Percentiles rank a stretch among this genome's conserved stretches.
Conservation (phyloP, 2,113 vertebrate species). For the Cisticola juncidis region DNA sequence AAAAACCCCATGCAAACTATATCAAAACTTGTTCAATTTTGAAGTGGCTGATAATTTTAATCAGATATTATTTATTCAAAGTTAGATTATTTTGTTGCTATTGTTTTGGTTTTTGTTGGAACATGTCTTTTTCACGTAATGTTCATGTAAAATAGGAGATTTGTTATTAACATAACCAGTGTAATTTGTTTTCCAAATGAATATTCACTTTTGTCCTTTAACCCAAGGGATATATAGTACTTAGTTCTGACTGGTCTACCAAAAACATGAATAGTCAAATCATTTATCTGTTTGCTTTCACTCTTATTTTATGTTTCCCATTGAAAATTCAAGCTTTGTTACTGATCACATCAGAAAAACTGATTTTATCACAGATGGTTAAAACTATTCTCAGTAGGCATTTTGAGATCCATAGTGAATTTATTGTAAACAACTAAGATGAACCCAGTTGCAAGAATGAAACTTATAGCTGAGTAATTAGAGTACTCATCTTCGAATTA, state of each 20-base stretch:
- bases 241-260: not conserved
- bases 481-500: not conserved
- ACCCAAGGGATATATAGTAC: not conserved
- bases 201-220: not conserved
- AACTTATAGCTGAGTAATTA: not conserved
- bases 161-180: not conserved
- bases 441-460: not conserved
- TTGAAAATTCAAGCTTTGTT: not conserved
- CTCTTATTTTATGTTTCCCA: not conserved
- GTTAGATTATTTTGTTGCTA: not conserved
- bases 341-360: not conserved
- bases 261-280: not conserved
- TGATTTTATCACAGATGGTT: not conserved
- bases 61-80: not conserved
- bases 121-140: not conserved
- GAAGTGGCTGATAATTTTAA: not conserved
- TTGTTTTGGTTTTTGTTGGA: not conserved
- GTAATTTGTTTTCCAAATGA: not conserved
- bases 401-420: not conserved
- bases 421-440: not conserved
- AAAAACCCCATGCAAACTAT: accelerated
- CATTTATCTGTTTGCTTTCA: not conserved
- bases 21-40: not conserved
- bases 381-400: not conserved
- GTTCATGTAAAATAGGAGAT: not conserved